Base-by-base conservation (phyloP, 2,888 invertebrate genomes). In the Chymomyza amoena region DNA sequence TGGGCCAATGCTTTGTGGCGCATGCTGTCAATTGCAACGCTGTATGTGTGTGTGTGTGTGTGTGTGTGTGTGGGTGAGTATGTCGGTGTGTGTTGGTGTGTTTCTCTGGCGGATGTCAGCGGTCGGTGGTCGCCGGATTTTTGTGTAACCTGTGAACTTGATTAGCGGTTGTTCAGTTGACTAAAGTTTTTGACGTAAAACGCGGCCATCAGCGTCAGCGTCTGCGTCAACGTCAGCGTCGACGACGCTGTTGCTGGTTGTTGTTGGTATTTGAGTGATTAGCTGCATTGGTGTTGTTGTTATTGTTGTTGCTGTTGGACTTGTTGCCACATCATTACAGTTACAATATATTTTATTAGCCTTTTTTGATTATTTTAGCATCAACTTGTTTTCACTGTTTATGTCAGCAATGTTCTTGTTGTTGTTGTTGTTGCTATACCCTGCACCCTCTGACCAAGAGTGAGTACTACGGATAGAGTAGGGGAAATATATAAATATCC, bases 101-200 rank as follows among this genome's bases (percentile, higher is more conserved):
- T 16, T 51, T 7, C 32, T 63, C 54, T 20, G 39, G 54, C 61
- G 51, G 59, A 68, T 64, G 60, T 64, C 56, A 61, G 62, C 36
- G 64, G 36, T 51, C n/a, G 45, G 45, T 51, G 36, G 65, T 59
- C 57, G 69, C 72, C 75, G 57, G 66, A 32, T 66, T 66, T 54
- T 50, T 60, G 66, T 79, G 25, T 32, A 76, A 82, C 87, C 88
- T 86, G 81, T 84, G 86, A 84, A 85, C 87, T 90, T 90, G 90
- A 90, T 90, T 90, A 90, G 90, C 90, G 90, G 90, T 90, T 89
- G 81, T 81, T 80, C 80, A 77, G 84, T 78, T 86, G 80, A 79
- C 85, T 81, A 83, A 73, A 79, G 79, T 77, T 88, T 80, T 79
- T 82, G 84, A 85, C 79, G 76, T 80, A 76, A 79, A 76, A 73